phyloP scores from a whole-genome alignment of 2,888 invertebrate species.

The Orthonychiurus folsomi region DNA sequence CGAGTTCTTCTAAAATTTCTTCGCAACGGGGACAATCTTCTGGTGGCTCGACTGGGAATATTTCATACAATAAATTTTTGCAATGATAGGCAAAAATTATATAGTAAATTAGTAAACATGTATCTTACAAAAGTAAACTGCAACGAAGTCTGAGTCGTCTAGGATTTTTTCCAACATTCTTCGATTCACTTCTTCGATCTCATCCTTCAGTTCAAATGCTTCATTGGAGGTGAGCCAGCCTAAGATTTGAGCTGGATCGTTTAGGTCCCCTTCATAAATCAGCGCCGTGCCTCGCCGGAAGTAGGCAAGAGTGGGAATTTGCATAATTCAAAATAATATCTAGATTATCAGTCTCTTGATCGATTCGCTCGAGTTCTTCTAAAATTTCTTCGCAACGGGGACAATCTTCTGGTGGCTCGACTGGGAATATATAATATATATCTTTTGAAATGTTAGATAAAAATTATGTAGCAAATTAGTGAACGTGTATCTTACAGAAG shows the following conservation, averaged over 20 bases:
- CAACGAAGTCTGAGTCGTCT: constrained; percentile 88
- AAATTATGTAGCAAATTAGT: neutral
- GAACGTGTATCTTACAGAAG: constrained; percentile 65
- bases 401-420: constrained; percentile 56
- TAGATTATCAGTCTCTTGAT: too few species aligned
- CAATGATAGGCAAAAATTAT: too few species aligned
- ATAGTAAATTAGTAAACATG: neutral
- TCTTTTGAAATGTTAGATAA: too few species aligned
- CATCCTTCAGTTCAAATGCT: constrained; percentile 88
- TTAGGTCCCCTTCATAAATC: constrained; percentile 77
- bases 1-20: constrained; percentile 72
- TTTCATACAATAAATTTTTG: neutral
- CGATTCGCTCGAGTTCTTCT: constrained; percentile 82
- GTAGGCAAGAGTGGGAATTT: constrained; percentile 76
- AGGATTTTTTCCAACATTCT: constrained; percentile 91
- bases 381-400: constrained; percentile 73
- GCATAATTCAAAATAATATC: constrained; percentile 71
- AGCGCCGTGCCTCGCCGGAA: constrained; percentile 75
- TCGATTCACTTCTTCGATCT: constrained; percentile 88
- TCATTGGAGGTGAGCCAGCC: constrained; percentile 89
- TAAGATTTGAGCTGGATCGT: constrained; percentile 70
- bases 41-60: constrained; percentile 51
- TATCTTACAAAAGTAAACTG: constrained; percentile 85
- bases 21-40: constrained; percentile 65
- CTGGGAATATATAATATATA: too few species aligned